Conservation (phyloP, 2,113 vertebrate genomes). For the Pachycephala philippinensis region DNA sequence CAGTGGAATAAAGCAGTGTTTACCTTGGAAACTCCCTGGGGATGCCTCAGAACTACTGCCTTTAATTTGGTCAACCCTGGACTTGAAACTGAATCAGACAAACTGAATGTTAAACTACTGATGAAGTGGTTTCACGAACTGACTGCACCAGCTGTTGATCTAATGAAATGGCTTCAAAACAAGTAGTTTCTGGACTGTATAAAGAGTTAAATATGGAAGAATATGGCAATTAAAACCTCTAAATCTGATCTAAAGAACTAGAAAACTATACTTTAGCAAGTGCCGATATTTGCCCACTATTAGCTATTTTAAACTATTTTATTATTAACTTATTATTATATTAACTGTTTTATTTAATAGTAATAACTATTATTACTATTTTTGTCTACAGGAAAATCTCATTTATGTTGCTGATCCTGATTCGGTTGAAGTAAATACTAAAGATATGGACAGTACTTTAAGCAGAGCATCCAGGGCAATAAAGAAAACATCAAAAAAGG, state of each 20-base stretch:
- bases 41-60: neutral
- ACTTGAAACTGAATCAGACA: neutral
- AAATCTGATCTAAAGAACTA: neutral
- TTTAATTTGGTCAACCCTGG: neutral
- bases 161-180: neutral
- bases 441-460: constrained; percentile 98
- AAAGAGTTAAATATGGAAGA: neutral
- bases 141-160: neutral
- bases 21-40: neutral
- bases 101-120: neutral
- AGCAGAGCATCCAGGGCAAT: constrained; percentile 96
- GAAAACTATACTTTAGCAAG: neutral
- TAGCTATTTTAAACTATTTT: neutral
- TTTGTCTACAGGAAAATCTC: constrained; percentile 85
- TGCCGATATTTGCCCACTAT: neutral
- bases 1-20: neutral
- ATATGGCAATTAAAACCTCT: neutral
- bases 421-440: constrained; percentile 93
- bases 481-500: constrained; percentile 98
- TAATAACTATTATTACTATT: neutral
- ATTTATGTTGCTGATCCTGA: constrained; percentile 91
- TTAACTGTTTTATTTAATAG: too few relatives aligned
- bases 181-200: neutral
- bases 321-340: too few relatives aligned
- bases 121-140: neutral